Base-by-base conservation (phyloP, 2,888 invertebrate species). In the Phytoseiulus persimilis region DNA sequence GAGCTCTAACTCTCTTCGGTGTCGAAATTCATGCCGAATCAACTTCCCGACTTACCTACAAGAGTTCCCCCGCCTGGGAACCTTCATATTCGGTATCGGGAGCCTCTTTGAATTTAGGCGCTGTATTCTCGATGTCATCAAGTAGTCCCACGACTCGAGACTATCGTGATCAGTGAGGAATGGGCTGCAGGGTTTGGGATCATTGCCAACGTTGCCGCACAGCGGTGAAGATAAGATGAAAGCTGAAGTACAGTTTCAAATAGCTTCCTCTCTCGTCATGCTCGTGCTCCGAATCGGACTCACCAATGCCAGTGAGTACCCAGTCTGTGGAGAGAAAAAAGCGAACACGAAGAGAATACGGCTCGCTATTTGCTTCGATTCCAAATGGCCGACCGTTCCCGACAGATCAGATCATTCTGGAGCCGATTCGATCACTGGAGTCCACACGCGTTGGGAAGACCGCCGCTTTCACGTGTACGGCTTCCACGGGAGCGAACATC, bases 391-490 rank as follows among this genome's bases (percentile, higher is more conserved):
- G 5, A 39, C 39, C n/a, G 9, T 39, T 39, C 9, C 39, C 39
- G 9, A 39, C 65, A 65, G 65, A 65, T 65, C 65, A 65, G 18
- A 65, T 65, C 65, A 23, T 65, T 14, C 28, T 65, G 65, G 65
- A 65, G 65, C 65, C 65, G 65, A 65, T 65, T 65, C 65, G 65
- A 14, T 6, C 65, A 23, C 65, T 23, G 28, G 65, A 6, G 2
- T 65, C 65, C 28, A 18, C 33, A 6, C n/a, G 5, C 33, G 87
- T 87, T 33, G 87, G 87, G n/a, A 87, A 32, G 31, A 6, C 39
- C 5, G 87, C 45, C 33, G 45, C 87, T 6, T 87, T 87, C 33
- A 87, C 87, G 6, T 87, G 87, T n/a, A 32, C 39, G n/a, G 32
- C 31, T 6, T 87, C 32, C 23, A 28, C 23, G 45, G 87, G 87